Conservation (phyloP, 2,113 vertebrate species). For the Cyanistes caeruleus region DNA sequence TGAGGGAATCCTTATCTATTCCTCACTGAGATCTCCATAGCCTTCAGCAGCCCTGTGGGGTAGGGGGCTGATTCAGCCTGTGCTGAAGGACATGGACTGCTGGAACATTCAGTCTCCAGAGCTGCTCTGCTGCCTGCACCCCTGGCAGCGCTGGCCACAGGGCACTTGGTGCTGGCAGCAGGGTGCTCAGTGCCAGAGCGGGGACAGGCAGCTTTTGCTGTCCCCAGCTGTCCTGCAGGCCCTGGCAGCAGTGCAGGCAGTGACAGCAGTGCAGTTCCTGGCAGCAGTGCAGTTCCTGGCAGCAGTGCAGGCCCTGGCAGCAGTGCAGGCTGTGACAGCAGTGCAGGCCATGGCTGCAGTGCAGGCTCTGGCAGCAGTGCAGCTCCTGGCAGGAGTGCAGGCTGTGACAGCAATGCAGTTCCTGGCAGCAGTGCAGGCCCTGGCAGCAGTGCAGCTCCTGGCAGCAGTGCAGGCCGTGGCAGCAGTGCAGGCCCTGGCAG, state of each 20-base stretch:
- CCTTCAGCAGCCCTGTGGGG: not conserved
- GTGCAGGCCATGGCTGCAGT: too few species aligned
- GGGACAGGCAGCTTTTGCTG: not conserved
- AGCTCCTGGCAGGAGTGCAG: not conserved
- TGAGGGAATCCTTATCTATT: not conserved
- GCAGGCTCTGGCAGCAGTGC: not conserved
- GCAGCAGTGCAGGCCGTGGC: too few species aligned
- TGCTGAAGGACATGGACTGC: rapidly evolving
- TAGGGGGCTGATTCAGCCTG: not conserved
- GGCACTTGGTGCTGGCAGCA: not conserved
- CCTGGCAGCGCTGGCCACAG: rapidly evolving
- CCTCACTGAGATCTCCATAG: not conserved
- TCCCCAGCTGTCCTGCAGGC: rapidly evolving
- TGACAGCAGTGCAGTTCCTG: not conserved
- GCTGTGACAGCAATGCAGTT: not conserved
- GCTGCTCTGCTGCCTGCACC: not conserved
- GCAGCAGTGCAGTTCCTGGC: not conserved
- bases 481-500: not conserved
- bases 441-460: too few species aligned
- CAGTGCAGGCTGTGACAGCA: too few species aligned
- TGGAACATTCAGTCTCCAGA: rapidly evolving
- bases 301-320: not conserved
- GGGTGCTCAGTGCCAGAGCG: not conserved
- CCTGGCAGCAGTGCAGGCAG: not conserved
- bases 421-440: not conserved